Evolutionary conservation across 2,113 vertebrate species (phyloP), one percentile per base, ranked within the genome.

Genomic region (Sturnira hondurensis): DNA sequence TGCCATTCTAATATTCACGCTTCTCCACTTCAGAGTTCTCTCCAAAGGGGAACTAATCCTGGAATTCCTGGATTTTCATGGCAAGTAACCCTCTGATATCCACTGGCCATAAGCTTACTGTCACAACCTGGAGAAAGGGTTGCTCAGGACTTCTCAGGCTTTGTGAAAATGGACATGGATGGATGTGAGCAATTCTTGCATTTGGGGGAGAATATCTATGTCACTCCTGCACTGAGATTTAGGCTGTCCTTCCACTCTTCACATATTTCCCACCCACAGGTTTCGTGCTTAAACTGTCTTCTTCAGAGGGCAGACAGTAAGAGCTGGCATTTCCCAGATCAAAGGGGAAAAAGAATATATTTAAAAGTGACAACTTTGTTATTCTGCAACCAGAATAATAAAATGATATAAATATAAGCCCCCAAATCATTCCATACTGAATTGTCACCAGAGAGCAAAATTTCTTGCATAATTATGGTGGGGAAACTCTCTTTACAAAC

Each of bases 361-460:
- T 97, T 97, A 89, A 97, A 98, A 97, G 96, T 97, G 95, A 97
- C 96, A 92, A 71, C 91, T 87, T 77, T 96, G 91, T 98, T 98
- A 97, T 97, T 93, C 78, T 94, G 92, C 86, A 97, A 96, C 67
- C 26, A 77, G 97, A 97, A 97, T 98, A 96, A 96, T 97, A 92
- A 97, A 98, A 95, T 82, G 1, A 95, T 97, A 95, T 41, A 94
- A 94, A 97, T 97, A 96, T 96, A 93, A 97, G 94, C 93, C 93
- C 58, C 65, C 95, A 97, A 98, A 94, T 84, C 65, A 73, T 52
- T 47, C 70, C 78, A 93, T 89, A 52, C 89, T 93, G 76, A 95
- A 93, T 73, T 82, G 91, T 96, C 92, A 84, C 61, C 76, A 96
- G 96, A 96, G 91, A 96, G 90, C 50, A 97, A 94, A 82, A 94